Evolutionary conservation across 2,797 vertebrate genomes (phyloP), one percentile per base, ranked within the genome.

Genomic region (Xenentodon cancila): DNA sequence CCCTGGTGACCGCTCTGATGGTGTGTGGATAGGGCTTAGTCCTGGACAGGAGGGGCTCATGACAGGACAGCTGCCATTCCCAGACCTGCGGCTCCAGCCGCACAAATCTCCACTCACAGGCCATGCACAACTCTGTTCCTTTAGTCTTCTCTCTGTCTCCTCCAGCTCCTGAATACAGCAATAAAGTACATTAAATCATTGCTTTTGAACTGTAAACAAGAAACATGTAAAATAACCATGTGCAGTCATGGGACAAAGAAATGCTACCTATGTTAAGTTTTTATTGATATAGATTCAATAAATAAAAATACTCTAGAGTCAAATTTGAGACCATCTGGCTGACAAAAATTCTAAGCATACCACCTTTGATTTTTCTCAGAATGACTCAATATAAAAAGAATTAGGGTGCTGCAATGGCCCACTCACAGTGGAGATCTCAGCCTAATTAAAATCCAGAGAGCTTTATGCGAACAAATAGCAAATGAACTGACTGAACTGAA

Each of bases 1-100:
- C 71, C 86, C 85, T 12, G 90, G 79, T 40, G 89, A 89, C 11
- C 61, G 77, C 32, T 90, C 90, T 44, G 83, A 79, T 5, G 88
- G 86, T 8, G 84, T 85, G 40, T 86, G 79, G 37, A 72, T 67
- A 0, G 85, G 86, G 47, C 82, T 91, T 9, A 83, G 46, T 62
- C 71, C 58, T 0, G 83, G 80, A 62, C 84, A 79, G 54, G 81
- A 68, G 17, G 91, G 84, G 73, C 82, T 91, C 47, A 75, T 54
- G 21, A 69, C 46, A 19, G 86, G 72, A 60, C 66, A 85, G 61
- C 57, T 73, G 59, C 88, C 86, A 6, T 27, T 76, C 49, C 48
- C 56, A 45, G 79, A 32, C 69, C 73, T 78, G 20, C 56, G 58
- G 17, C 64, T 89, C 85, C 81, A 79, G 3, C 63, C 77, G 64